Percentiles rank a stretch among this genome's conserved stretches.
Conservation (phyloP, 2,888 invertebrate species). For the Parapristionchus giblindavisi region DNA sequence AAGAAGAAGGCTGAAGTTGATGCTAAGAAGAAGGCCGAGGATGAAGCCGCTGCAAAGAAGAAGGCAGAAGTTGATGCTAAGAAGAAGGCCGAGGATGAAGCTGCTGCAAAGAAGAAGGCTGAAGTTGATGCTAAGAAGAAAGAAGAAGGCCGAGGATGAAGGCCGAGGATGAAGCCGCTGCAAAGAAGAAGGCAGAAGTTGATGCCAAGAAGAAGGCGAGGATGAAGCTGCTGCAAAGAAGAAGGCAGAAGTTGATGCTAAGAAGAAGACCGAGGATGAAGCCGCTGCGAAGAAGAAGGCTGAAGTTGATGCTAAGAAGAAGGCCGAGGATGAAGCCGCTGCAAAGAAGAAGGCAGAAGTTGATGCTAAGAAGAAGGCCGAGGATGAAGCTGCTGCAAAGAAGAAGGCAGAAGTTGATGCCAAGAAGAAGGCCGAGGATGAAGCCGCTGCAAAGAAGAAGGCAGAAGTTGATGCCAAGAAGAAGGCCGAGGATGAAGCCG, state of each 20-base stretch:
- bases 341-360: conserved; percentile 37
- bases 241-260: not conserved
- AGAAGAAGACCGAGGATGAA: not conserved
- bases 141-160: too few species aligned
- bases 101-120: conserved; percentile 10
- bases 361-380: conserved; percentile 28
- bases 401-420: not conserved
- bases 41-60: too few species aligned
- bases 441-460: conserved; percentile 19
- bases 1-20: conserved; percentile 37
- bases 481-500: not conserved
- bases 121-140: too few species aligned
- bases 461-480: conserved; percentile 23
- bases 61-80: not conserved
- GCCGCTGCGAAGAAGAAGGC: not conserved
- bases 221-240: not conserved
- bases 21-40: conserved; percentile 24
- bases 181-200: conserved; percentile 7
- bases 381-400: conserved; percentile 15
- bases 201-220: conserved; percentile 1
- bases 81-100: conserved; percentile 31
- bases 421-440: conserved; percentile 29
- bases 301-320: conserved; percentile 28
- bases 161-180: too few species aligned
- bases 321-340: conserved; percentile 31